Evolutionary conservation across 2,888 invertebrate genomes (phyloP), one percentile per base, ranked within the genome.

Genomic region (Drosophila prostipennis): DNA sequence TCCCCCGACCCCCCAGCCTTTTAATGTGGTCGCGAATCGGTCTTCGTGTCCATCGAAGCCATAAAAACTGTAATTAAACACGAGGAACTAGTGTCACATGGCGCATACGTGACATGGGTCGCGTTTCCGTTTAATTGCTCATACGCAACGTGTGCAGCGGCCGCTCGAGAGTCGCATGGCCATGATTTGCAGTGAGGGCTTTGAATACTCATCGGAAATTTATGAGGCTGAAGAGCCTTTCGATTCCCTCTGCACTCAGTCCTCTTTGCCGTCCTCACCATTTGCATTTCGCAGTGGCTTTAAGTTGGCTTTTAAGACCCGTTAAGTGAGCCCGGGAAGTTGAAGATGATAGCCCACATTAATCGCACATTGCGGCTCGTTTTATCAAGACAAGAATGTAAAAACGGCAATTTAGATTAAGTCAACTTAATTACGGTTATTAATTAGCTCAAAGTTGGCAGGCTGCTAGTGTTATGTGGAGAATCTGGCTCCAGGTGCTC

Each of bases 31-130:
- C 87, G 76, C 79, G 81, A 72, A 87, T 78, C 69, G 79, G 65
- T 73, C 76, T 68, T 63, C 58, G 32, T 60, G 68, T 72, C 64
- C 83, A 60, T 29, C 37, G 51, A 19, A 37, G 43, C 69, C 77
- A 89, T 78, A 72, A 89, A 87, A 85, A 61, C 56, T 53, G 84
- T 81, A 85, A 85, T 85, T 85, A 85, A 85, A 85, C 82, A 85
- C 74, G 75, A 78, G 75, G 46, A 85, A 87, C 86, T 78, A 76
- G 82, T 79, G 89, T 78, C 89, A 71, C 89, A 78, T 87, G 72
- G 79, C 86, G 86, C 64, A 80, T 87, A 89, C 89, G 89, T 89
- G 85, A 85, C 54, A 72, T 73, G 59, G 51, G 51, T 48, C 67
- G 52, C 48, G 69, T 74, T 75, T 72, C 6, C 73, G 52, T 61